Evolutionary conservation across 2,888 invertebrate genomes (phyloP), one percentile per base, ranked within the genome.

Genomic region (Drosophila trichaetosa): DNA sequence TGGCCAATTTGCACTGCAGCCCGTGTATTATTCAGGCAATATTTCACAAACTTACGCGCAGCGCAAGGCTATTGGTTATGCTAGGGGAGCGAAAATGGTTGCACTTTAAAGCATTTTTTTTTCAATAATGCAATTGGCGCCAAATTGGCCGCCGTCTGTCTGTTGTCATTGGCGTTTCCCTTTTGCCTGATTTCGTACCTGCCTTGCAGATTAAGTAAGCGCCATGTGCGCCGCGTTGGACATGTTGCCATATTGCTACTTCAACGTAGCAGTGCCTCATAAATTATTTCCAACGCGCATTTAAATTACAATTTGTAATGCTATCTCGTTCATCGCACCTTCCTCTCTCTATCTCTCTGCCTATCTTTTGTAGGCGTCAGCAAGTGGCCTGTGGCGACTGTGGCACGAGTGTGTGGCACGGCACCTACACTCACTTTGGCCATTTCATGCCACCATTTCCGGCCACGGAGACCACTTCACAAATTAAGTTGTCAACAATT

Each of bases 401-500:
- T 49, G 49, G 18, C 24, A 36, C 13, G 27, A 36, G 27, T 36
- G 27, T 49, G 27, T 36, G 16, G 52, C 42, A 42, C 24, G 38
- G 77, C 81, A 77, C 81, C 73, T 69, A 73, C 78, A 64, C 61
- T 36, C 57, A 34, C 77, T 58, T 51, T 46, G 56, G 68, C 65
- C 79, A 65, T 83, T 82, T 80, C 59, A 34, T 51, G 70, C 68
- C 49, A 42, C 65, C 68, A 53, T 69, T 79, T 80, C 81, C 85
- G 82, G 76, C 78, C 89, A 69, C 64, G 66, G 81, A 71, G 73
- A 76, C 83, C 86, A 79, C 83, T 90, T 77, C 70, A 78, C 90
- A 88, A 88, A 88, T 88, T 88, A 88, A 90, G 89, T 90, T 88
- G 87, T 90, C 90, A 88, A 87, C 87, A 90, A 89, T 87, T 87